Conservation (phyloP, 2,888 invertebrate species). For the Leucoptera coffeella region DNA sequence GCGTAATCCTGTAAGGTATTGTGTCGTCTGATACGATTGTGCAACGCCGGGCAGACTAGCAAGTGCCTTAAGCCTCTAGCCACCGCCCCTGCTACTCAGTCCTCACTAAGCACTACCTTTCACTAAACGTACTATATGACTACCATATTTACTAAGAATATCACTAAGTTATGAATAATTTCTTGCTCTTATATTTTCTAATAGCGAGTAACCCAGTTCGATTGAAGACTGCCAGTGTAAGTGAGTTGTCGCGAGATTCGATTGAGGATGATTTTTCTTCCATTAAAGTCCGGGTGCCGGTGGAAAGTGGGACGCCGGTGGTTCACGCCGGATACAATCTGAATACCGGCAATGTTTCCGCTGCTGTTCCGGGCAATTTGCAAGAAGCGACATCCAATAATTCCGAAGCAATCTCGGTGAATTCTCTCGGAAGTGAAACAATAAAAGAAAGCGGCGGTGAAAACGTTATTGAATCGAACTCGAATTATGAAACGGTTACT, state of each 20-base stretch:
- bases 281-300: slow-evolving; percentile 21
- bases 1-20: slow-evolving; percentile 32
- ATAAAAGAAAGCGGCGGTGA: slow-evolving; percentile 11
- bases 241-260: no score
- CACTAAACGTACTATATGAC: no score
- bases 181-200: no score
- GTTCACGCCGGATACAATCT: slow-evolving; percentile 39
- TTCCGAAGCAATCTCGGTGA: slow-evolving; percentile 33
- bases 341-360: slow-evolving; percentile 22
- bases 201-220: no score
- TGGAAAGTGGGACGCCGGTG: slow-evolving; percentile 28
- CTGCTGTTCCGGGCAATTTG: slow-evolving; percentile 11
- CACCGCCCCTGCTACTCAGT: slow-evolving; percentile 22
- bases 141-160: no score
- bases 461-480: no score
- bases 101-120: no score
- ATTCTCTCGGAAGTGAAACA: slow-evolving; percentile 13
- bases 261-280: no score
- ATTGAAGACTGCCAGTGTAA: no score
- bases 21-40: slow-evolving; percentile 32
- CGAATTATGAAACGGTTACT: no score
- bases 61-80: slow-evolving; percentile 46
- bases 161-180: no score
- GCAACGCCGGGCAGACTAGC: slow-evolving; percentile 39
- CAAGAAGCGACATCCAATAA: slow-evolving; percentile 18